Base-by-base conservation (phyloP, 2,797 vertebrate species). In the Premnoplex brunnescens region DNA sequence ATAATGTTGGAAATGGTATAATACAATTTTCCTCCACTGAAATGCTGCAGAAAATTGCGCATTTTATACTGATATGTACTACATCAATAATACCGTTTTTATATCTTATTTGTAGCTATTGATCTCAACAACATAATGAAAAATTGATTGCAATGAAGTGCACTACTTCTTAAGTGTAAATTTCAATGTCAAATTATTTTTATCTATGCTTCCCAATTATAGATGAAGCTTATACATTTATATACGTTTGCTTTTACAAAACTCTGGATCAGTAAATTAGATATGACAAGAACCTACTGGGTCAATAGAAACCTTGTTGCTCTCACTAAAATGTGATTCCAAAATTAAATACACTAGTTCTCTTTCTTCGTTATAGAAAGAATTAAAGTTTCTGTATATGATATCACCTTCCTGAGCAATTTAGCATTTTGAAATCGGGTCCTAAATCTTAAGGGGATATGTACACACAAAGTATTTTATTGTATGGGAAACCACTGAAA, bases 101-200 rank as follows among this genome's bases (percentile, higher is more conserved):
- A 98, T 98, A 98, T 98, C 97, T 98, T 98, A 98, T 98, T 98
- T 98, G 98, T 97, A 98, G 96, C 87, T 98, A 98, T 98, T 97
- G 98, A 98, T 98, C 93, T 97, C 96, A 97, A 95, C 96, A 98
- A 92, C 95, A 94, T 98, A 98, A 98, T 98, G 97, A 98, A 98
- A 98, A 98, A 98, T 98, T 98, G 98, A 98, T 98, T 98, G 96
- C 91, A 93, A 92, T 74, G 80, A 98, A 97, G 95, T 97, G 83
- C 60, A 91, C 97, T 94, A 97, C 97, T 98, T 98, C 97, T 98
- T 98, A 98, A 98, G 94, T 97, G 97, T 97, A 98, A 98, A 98
- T 98, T 98, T 98, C 97, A 97, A 94, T 98, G 98, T 98, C 98
- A 98, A 96, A 98, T 98, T 98, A 98, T 98, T 98, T 98, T 98